Base-by-base conservation (phyloP, 2,113 vertebrate species). In the Sebastes schlegelii region DNA sequence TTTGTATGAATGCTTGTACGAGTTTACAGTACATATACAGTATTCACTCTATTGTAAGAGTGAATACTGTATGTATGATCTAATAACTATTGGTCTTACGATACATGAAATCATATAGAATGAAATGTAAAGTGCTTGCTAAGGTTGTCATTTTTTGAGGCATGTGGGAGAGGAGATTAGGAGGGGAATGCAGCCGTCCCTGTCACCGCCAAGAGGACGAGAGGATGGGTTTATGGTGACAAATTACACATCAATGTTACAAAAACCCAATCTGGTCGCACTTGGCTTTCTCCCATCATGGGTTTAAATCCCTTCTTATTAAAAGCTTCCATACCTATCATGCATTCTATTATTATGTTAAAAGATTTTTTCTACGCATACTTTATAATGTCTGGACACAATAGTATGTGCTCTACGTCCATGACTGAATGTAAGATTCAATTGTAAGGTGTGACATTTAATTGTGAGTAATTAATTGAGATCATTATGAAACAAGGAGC, bases 201-300 rank as follows among this genome's bases (percentile, higher is more conserved):
- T 66, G 40, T 84, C 87, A 79, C 49, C 67, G 77, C 74, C 52
- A 82, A 71, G 78, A 85, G 65, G 86, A 83, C 16, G 67, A 87
- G 74, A 60, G 75, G 81, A 83, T 70, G 87, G 87, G 26, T 89
- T 89, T 89, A 89, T 65, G 11, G 64, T 51, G 83, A 86, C 84
- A 88, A 75, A 89, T 89, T 85, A 79, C 81, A 92, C 79, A 87
- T 83, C 74, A 77, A 17, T 77, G 73, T 73, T 72, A 40, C 55
- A 73, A 75, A 86, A 86, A 90, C 86, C 83, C 76, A 85, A 80
- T 89, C 72, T 68, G 83, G 51, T 74, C 21, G 6, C 63, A 80
- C 75, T 82, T 86, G 73, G 65, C 67, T 83, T 83, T 66, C 65
- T 86, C 64, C 74, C 51, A 76, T 88, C 84, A 79, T 68, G 42